phyloP scores from a whole-genome alignment of 1,140 invertebrate species.

The Lineus longissimus region DNA sequence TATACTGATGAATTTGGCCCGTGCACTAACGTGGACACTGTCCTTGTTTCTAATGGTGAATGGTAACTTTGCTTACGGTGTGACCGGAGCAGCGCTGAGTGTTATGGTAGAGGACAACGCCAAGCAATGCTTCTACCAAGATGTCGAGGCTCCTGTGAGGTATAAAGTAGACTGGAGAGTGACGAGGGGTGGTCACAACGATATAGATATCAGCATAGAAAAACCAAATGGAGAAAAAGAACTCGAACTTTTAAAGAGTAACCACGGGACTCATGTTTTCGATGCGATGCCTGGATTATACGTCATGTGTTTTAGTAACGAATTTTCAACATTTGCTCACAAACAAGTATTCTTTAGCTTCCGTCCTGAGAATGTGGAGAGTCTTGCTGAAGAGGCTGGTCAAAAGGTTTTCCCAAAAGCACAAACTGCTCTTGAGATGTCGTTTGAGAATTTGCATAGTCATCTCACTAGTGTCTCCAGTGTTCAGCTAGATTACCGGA shows the following conservation, averaged over 20 bases:
- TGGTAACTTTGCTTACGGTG: no score
- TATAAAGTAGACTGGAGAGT: conserved; percentile 63
- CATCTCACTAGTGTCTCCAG: conserved; percentile 69
- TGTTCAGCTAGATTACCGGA: conserved; percentile 90
- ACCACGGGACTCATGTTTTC: conserved; percentile 85
- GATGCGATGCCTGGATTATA: conserved; percentile 74
- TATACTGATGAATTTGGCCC: no score
- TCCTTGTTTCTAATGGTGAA: no score
- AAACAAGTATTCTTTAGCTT: conserved; percentile 99
- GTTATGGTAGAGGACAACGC: conserved; percentile 5
- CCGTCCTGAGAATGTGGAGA: conserved; percentile 82
- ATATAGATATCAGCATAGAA: conserved; percentile 90
- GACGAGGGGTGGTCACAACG: conserved; percentile 94
- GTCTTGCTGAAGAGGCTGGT: conserved; percentile 62
- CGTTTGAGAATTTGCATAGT: conserved; percentile 84
- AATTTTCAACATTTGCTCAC: conserved; percentile 97
- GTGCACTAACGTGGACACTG: no score
- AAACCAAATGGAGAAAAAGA: conserved; percentile 84
- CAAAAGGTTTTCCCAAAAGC: conserved; percentile 25
- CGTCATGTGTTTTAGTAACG: conserved; percentile 91
- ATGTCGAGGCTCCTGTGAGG: conserved; percentile 11
- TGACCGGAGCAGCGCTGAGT: no score
- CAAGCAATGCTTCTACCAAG: conserved; percentile 15
- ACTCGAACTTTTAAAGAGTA: conserved; percentile 82
- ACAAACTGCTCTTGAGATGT: conserved; percentile 70